Evolutionary conservation across 2,888 invertebrate species (phyloP).

Genomic region (Cryptocephalus primarius): DNA sequence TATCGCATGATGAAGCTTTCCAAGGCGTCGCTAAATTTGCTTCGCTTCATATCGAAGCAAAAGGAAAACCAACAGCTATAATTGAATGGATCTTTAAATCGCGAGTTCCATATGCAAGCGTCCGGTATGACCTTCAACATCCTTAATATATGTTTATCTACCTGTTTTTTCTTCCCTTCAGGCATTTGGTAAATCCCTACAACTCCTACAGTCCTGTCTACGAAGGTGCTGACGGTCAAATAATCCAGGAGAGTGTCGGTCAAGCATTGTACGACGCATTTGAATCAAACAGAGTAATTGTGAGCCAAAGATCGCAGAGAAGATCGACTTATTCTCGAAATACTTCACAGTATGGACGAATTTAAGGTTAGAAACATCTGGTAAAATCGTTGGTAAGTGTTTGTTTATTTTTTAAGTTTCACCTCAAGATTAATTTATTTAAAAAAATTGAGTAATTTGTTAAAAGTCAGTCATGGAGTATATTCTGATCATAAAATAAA

Average conservation of each 20-base stretch:
- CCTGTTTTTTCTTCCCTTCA: conserved; percentile 7
- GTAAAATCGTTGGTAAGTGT: no score
- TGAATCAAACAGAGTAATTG: no score
- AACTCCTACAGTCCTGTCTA: conserved; percentile 16
- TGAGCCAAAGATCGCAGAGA: no score
- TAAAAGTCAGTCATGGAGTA: no score
- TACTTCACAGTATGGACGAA: no score
- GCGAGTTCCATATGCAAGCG: conserved; percentile 12
- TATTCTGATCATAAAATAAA: no score
- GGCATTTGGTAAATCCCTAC: conserved; percentile 19
- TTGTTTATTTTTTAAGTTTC: no score
- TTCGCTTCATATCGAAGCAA: conserved; percentile 4
- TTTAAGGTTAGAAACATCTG: no score
- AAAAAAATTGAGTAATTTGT: no score
- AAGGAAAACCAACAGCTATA: conserved; percentile 12
- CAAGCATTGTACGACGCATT: conserved; percentile 2
- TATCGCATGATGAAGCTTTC: conserved; percentile 33
- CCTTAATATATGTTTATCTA: background rate
- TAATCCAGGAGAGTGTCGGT: conserved; percentile 16
- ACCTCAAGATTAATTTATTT: no score
- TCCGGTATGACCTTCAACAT: conserved; percentile 11
- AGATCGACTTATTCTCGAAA: no score
- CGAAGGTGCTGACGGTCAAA: conserved; percentile 18
- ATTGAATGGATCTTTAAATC: conserved; percentile 11
- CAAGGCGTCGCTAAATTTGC: conserved; percentile 16